phyloP scores from a whole-genome alignment of 2,113 vertebrate species.

The Aleadryas rufinucha region DNA sequence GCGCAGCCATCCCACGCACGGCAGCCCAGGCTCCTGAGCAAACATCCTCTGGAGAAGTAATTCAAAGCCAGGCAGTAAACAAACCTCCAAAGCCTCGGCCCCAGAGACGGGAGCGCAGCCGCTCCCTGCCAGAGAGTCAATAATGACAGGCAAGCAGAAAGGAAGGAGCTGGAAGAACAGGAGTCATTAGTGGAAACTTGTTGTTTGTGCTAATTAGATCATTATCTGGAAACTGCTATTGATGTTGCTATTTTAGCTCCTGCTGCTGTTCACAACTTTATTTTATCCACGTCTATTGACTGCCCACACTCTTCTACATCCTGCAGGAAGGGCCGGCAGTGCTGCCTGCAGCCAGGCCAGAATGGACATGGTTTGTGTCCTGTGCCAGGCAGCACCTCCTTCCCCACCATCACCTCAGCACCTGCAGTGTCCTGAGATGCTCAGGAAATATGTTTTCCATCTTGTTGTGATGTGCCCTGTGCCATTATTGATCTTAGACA shows the following conservation, averaged over 20 bases:
- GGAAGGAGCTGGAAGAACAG: conserved; percentile 39
- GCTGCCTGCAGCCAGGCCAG: neutral
- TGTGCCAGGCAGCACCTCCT: neutral
- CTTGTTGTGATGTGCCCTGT: neutral
- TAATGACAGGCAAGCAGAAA: neutral
- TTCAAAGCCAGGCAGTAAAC: neutral
- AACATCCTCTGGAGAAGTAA: neutral
- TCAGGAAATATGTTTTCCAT: neutral
- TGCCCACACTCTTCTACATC: neutral
- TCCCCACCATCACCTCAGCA: neutral
- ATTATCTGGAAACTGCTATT: conserved; percentile 52
- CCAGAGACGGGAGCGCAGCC: neutral
- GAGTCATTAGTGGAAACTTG: conserved; percentile 48
- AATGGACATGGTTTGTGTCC: neutral
- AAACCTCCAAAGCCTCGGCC: neutral
- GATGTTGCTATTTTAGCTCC: conserved; percentile 46
- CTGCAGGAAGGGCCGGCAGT: accelerated
- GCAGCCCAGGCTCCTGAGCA: neutral
- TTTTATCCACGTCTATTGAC: neutral
- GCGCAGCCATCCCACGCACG: accelerated
- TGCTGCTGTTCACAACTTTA: conserved; percentile 11
- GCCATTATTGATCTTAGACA: neutral
- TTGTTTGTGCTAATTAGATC: conserved; percentile 58
- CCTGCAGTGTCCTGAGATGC: neutral
- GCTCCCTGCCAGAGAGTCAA: neutral